Conservation (phyloP, 1,140 invertebrate species). For the Trypoxylus dichotomus region DNA sequence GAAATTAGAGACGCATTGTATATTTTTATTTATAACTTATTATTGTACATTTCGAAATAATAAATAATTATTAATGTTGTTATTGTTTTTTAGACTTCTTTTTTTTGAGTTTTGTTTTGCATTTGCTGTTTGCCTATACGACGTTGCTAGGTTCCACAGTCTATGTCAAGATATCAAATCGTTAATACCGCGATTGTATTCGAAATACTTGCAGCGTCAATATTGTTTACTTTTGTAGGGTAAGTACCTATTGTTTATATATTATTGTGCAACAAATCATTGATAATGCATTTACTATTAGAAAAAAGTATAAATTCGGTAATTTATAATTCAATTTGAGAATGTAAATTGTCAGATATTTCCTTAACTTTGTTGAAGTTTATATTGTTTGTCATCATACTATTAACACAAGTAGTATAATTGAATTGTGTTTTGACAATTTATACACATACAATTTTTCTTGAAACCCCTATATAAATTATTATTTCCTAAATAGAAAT, state of each 20-base stretch:
- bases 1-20: conserved; percentile 4
- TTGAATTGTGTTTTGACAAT: too few species aligned
- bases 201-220: background rate
- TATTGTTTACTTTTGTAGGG: background rate
- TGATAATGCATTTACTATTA: too few species aligned
- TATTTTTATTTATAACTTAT: conserved; percentile 25
- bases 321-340: too few species aligned
- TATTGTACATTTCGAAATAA: conserved; percentile 12
- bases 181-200: background rate
- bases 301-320: too few species aligned
- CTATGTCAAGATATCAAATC: background rate
- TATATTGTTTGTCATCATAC: too few species aligned
- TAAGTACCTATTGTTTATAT: background rate
- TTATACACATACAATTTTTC: too few species aligned
- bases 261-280: too few species aligned
- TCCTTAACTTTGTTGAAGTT: too few species aligned
- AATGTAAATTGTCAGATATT: too few species aligned
- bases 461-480: too few species aligned
- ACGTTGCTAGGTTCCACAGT: background rate
- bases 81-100: background rate
- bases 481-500: too few species aligned
- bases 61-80: conserved; percentile 4
- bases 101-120: background rate
- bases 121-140: background rate
- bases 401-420: too few species aligned